phyloP scores from a whole-genome alignment of 53 echinoderm and acorn worm species.

The Crossaster papposus region DNA sequence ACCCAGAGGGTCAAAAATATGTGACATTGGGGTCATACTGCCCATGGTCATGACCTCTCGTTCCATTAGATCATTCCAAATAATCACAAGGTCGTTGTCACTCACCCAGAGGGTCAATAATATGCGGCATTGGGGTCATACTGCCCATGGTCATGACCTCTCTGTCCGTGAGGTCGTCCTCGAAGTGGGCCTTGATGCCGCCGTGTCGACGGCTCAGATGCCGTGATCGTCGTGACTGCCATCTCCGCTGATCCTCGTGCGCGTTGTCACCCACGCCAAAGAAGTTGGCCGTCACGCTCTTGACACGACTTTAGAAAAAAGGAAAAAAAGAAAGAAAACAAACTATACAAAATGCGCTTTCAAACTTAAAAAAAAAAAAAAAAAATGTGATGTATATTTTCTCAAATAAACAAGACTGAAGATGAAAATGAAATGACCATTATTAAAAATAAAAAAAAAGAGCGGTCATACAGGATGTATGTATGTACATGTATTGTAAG shows the following conservation, averaged over 20 bases:
- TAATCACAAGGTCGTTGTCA: neutral
- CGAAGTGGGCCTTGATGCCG: constrained; percentile 82
- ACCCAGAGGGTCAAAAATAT: constrained; percentile 94
- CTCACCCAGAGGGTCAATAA: constrained; percentile 94
- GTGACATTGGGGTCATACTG: constrained; percentile 57
- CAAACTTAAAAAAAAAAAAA: neutral
- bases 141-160: constrained; percentile 64
- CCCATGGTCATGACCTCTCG: constrained; percentile 63
- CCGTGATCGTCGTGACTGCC: constrained; percentile 82
- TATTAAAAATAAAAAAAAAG: too few relatives aligned
- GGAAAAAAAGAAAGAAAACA: neutral
- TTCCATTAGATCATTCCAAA: constrained; percentile 61
- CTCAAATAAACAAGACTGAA: neutral
- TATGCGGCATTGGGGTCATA: constrained; percentile 69
- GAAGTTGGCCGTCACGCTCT: constrained; percentile 92
- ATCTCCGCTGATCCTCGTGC: constrained; percentile 81
- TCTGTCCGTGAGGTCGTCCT: constrained; percentile 66
- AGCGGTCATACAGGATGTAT: neutral
- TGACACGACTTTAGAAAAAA: constrained; percentile 71
- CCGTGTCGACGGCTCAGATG: constrained; percentile 89
- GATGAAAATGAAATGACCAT: neutral
- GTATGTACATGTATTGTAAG: neutral
- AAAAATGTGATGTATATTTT: too few relatives aligned
- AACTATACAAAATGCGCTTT: too few relatives aligned
- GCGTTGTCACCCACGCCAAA: constrained; percentile 97